Evolutionary conservation across 1,140 invertebrate species (phyloP), one percentile per base, ranked within the genome.

Genomic region (Caligus rogercresseyi): DNA sequence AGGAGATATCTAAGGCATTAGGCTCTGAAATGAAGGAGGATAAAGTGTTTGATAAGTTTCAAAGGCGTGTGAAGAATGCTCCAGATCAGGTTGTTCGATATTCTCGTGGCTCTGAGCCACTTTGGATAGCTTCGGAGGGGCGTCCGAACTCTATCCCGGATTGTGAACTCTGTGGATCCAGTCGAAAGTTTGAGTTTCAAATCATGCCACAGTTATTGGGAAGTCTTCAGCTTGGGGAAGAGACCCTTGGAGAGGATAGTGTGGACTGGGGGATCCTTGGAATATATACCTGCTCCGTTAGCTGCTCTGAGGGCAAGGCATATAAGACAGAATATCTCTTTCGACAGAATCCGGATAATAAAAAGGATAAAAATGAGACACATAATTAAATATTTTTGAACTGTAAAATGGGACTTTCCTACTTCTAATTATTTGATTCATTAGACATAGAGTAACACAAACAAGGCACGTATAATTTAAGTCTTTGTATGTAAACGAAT

Each of bases 21-120:
- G 23, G 20, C 55, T 19, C 16, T 16, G 55, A 57, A 16, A 16
- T 23, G 23, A 16, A 57, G 16, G 21, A 2, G 16, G 52, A 53
- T 53, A 16, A 16, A 2, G 52, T 53, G 11, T 57, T 57, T 23
- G 21, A 16, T n/a, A 20, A 24, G 3, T 57, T 57, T 23, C 16
- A 57, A 23, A 23, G n/a, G 16, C 16, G n/a, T 2, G 23, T 57
- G 7, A 57, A 23, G 3, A n/a, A 16, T 57, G 16, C 55, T 3
- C 55, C 55, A 7, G 55, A 57, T 16, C 55, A 57, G 55, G 25
- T 57, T 14, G 16, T 57, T 16, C 16, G 55, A n/a, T 57, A 57
- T 23, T n/a, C 21, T 23, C 16, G 21, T n/a, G 16, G n/a, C 16
- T 16, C 16, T 23, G 2, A 2, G 2, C 55, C 55, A 11, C 23